A percentile compares a stretch with the other conserved stretches of the same genome.
Evolutionary conservation across 2,113 vertebrate genomes (phyloP).

Genomic region (Cariama cristata): DNA sequence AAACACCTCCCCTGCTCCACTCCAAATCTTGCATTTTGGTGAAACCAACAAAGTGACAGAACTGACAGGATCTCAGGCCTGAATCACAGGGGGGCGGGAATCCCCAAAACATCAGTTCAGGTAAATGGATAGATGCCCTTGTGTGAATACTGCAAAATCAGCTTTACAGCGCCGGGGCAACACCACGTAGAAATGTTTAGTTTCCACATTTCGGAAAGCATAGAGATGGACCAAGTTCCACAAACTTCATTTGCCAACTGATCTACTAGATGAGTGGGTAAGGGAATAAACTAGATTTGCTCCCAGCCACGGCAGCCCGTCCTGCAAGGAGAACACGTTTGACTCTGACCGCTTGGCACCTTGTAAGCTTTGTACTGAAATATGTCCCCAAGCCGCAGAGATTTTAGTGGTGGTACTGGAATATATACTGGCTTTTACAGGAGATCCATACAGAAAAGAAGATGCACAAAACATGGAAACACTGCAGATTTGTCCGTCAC

Average conservation of each 20-base stretch:
- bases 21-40: neutral
- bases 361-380: neutral
- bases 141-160: neutral
- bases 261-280: neutral
- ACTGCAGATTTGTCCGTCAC: neutral
- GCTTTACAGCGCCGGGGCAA: neutral
- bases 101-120: rapidly evolving
- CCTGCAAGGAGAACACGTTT: neutral
- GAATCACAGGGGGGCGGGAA: neutral
- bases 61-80: neutral
- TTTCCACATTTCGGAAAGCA: neutral
- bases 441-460: neutral
- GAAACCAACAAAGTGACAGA: neutral
- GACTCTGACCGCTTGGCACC: neutral
- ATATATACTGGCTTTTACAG: neutral
- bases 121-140: neutral
- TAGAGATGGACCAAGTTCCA: neutral
- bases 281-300: neutral
- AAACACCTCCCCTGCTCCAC: neutral
- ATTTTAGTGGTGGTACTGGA: neutral
- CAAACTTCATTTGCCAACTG: neutral
- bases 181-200: neutral
- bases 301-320: neutral
- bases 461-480: neutral
- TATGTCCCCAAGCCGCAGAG: neutral